Base-by-base conservation (phyloP, 2,888 invertebrate species). In the Beris chalybata region DNA sequence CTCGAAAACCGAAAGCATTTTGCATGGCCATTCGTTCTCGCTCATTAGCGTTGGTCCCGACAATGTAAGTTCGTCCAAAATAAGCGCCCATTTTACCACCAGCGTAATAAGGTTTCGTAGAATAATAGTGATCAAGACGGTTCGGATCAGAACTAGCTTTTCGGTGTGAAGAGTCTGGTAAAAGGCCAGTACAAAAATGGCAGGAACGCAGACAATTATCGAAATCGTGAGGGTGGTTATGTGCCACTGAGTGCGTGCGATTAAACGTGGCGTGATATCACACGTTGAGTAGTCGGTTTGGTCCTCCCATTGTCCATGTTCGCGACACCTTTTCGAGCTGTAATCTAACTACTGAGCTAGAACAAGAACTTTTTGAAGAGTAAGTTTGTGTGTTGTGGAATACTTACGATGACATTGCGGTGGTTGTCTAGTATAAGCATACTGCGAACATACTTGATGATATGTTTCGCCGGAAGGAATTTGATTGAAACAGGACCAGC, bases 401-500 rank as follows among this genome's bases (percentile, higher is more conserved):
- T 7, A 80, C 84, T 81, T 81, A 85, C 87, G 86, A 63, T 83
- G 72, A 67, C 86, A 85, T n/a, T 82, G 77, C 0, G 86, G 86
- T 63, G 83, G 82, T 0, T 75, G 70, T 59, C 82, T 83, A 29
- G 84, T 83, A 72, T 86, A 87, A 0, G 85, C 85, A 72, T 86
- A 86, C 66, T 83, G 83, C 0, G 86, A 84, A 74, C 88, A 89
- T 1, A 83, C 76, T 69, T 82, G 77, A n/a, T 73, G 74, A 0
- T 81, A 80, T 1, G 78, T 73, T 2, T 81, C 79, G 4, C 81
- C 82, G 0, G 79, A 76, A 15, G 79, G 74, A 0, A 83, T 80
- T 6, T 79, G 74, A 12, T 78, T 79, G 82, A 86, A 87, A 73
- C 88, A 89, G 5, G 83, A 83, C 87, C 87, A 89, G 0, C 83